Percentiles rank a stretch among this genome's conserved stretches.
phyloP scores from a whole-genome alignment of 2,113 vertebrate genomes.

The Aplodontia rufa region DNA sequence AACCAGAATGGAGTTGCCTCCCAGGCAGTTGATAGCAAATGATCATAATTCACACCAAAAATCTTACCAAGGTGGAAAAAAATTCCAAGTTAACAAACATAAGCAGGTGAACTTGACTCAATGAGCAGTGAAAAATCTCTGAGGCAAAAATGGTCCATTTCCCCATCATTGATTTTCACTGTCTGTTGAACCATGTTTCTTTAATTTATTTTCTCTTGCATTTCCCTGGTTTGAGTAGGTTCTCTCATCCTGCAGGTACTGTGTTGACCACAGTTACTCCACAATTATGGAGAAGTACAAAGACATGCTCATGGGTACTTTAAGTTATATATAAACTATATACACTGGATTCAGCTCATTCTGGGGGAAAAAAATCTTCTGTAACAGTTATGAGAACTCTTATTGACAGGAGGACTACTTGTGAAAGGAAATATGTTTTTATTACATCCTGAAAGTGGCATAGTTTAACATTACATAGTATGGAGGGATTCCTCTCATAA shows the following conservation, averaged over 20 bases:
- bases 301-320: background rate
- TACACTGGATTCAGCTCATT: background rate
- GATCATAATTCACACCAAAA: background rate
- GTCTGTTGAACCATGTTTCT: background rate
- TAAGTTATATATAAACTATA: background rate
- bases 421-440: background rate
- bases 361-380: background rate
- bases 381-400: background rate
- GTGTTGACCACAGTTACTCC: background rate
- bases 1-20: background rate
- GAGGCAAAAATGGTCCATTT: constrained; percentile 42
- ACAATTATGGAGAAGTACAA: background rate
- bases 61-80: constrained; percentile 21
- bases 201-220: background rate
- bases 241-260: background rate
- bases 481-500: background rate
- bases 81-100: background rate
- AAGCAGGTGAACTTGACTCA: constrained; percentile 8
- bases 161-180: constrained; percentile 10
- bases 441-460: background rate
- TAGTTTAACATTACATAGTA: background rate
- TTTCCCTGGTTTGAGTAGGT: background rate
- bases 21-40: background rate
- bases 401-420: background rate
- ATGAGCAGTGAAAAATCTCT: constrained; percentile 17